A percentile compares a stretch with the other conserved stretches of the same genome.
Evolutionary conservation across 2,888 invertebrate genomes (phyloP).

Genomic region (Bugula neritina): DNA sequence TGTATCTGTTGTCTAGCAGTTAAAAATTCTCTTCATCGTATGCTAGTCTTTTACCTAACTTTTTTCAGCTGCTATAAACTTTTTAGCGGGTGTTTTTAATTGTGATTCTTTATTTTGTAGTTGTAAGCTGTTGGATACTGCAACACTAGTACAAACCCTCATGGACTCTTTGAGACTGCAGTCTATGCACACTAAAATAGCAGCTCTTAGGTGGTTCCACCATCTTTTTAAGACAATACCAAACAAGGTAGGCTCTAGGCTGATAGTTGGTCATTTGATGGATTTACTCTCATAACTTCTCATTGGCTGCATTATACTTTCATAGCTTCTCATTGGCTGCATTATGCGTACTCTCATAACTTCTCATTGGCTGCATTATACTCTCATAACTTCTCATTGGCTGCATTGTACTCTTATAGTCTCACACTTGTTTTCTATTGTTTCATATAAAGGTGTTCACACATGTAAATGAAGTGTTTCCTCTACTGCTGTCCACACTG

Average conservation of each 20-base stretch:
- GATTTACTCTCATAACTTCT: too few species aligned
- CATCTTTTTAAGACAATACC: conserved; percentile 84
- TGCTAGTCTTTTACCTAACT: not conserved
- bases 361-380: too few species aligned
- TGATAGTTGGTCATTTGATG: too few species aligned
- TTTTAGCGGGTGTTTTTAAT: too few species aligned
- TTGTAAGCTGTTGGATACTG: conserved; percentile 52
- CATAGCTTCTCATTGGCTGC: too few species aligned
- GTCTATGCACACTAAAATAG: conserved; percentile 87
- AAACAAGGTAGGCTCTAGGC: conserved; percentile 68
- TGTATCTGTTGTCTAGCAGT: not conserved
- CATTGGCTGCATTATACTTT: too few species aligned
- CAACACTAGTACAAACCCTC: conserved; percentile 74
- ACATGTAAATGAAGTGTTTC: conserved; percentile 59
- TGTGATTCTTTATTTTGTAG: conserved; percentile 29
- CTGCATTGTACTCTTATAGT: too few species aligned
- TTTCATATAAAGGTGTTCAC: conserved; percentile 57
- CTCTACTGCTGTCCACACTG: conserved; percentile 72
- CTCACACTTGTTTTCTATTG: too few species aligned
- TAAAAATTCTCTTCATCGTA: not conserved
- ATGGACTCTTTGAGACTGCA: conserved; percentile 53
- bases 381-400: too few species aligned
- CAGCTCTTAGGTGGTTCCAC: conserved; percentile 88
- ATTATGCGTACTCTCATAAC: too few species aligned
- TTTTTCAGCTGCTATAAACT: too few species aligned